Percentiles rank a stretch among this genome's conserved stretches.
Conservation (phyloP, 2,888 invertebrate species). For the Dynastes tityus region DNA sequence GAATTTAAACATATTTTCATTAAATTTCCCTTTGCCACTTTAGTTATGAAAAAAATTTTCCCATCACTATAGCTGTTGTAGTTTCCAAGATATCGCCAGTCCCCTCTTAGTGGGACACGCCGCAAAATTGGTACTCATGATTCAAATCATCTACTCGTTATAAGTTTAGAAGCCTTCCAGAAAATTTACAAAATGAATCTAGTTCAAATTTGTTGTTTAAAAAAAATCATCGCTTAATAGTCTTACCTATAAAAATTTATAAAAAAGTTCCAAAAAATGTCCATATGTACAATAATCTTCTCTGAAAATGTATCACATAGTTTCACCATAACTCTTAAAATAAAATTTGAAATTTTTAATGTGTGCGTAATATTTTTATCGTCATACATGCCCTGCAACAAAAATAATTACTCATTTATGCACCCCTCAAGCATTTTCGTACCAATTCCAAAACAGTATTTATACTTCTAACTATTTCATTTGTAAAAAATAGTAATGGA, state of each 20-base stretch:
- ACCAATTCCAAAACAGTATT: slow-evolving; percentile 66
- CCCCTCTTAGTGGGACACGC: too few relatives aligned
- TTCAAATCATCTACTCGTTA: not conserved
- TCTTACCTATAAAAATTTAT: slow-evolving; percentile 48
- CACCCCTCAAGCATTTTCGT: slow-evolving; percentile 51
- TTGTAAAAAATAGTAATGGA: slow-evolving; percentile 55
- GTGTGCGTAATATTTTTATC: slow-evolving; percentile 69
- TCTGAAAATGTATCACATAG: slow-evolving; percentile 68
- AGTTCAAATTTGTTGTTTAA: too few relatives aligned
- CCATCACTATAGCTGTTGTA: too few relatives aligned
- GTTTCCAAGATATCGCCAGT: too few relatives aligned
- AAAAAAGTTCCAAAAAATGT: slow-evolving; percentile 49
- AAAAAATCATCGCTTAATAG: not conserved
- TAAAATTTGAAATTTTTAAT: slow-evolving; percentile 72
- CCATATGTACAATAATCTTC: slow-evolving; percentile 53
- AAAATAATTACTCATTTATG: not conserved
- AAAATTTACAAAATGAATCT: not conserved
- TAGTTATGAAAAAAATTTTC: too few relatives aligned
- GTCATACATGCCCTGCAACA: slow-evolving; percentile 68
- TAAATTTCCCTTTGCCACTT: too few relatives aligned
- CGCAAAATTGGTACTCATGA: too few relatives aligned
- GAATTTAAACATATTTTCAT: too few relatives aligned
- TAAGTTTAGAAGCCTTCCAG: not conserved
- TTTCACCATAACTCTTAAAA: slow-evolving; percentile 71
- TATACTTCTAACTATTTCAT: slow-evolving; percentile 58